Percentiles rank a stretch among this genome's conserved stretches.
Evolutionary conservation across 2,113 vertebrate genomes (phyloP).

Genomic region (Gulo gulo): DNA sequence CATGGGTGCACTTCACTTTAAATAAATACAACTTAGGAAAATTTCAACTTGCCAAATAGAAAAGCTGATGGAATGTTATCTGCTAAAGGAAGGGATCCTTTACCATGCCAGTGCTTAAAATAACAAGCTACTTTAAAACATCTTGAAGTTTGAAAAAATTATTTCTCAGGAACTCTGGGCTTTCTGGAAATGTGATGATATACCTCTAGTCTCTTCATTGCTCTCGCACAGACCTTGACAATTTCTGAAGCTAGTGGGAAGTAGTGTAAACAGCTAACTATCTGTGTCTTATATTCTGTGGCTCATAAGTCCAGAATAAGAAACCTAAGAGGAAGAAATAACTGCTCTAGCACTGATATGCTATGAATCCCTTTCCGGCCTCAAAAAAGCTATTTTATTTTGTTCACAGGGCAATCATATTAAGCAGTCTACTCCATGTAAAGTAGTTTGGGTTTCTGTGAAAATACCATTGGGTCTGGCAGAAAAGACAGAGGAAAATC

Average conservation of each 20-base stretch:
- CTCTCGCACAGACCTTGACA: not conserved
- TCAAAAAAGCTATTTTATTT: conserved; percentile 21
- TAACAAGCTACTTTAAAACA: not conserved
- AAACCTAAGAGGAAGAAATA: not conserved
- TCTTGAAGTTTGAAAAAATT: conserved; percentile 1
- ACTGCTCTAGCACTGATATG: not conserved
- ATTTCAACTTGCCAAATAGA: not conserved
- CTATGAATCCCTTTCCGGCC: not conserved
- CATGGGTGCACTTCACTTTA: not conserved
- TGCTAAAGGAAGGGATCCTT: not conserved
- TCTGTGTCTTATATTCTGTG: not conserved
- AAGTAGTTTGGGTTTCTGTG: not conserved
- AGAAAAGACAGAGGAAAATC: not conserved
- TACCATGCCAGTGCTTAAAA: not conserved
- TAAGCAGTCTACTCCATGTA: not conserved
- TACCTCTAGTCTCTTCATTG: not conserved
- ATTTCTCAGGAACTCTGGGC: not conserved
- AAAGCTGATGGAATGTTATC: not conserved
- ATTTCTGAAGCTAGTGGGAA: not conserved
- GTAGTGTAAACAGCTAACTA: not conserved
- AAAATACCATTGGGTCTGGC: not conserved
- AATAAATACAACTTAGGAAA: not conserved
- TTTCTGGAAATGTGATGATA: not conserved
- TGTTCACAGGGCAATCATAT: not conserved
- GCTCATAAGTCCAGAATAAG: not conserved